A percentile compares a stretch with the other conserved stretches of the same genome.
Conservation (phyloP, 2,888 invertebrate genomes). For the Drosophila prolongata region DNA sequence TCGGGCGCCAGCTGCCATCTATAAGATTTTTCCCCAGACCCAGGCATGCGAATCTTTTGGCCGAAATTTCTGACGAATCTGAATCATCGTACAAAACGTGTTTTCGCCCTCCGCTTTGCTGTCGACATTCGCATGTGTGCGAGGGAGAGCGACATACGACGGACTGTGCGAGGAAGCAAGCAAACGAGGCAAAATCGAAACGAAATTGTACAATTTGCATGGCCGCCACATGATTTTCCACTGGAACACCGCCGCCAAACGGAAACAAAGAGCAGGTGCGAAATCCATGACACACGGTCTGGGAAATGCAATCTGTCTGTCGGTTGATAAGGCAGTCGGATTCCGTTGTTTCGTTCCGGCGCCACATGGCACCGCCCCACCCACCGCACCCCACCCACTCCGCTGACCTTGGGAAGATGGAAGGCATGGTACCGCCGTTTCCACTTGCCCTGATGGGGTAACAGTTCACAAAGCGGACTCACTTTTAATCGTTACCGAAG, state of each 20-base stretch:
- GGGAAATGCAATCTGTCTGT: constrained; percentile 62
- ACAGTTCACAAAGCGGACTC: neutral
- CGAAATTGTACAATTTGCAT: constrained; percentile 33
- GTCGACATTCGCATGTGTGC: constrained; percentile 61
- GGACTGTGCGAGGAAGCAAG: constrained; percentile 31
- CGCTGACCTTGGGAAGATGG: constrained; percentile 27
- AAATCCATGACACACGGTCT: constrained; percentile 62
- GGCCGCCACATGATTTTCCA: constrained; percentile 43
- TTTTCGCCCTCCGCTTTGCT: constrained; percentile 66
- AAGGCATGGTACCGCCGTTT: constrained; percentile 12
- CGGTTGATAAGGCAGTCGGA: constrained; percentile 29
- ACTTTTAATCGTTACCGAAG: neutral
- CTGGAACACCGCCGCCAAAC: constrained; percentile 39
- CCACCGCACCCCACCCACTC: constrained; percentile 16
- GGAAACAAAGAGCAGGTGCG: constrained; percentile 72
- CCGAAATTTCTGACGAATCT: constrained; percentile 24
- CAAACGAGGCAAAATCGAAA: constrained; percentile 35
- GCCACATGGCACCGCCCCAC: constrained; percentile 39
- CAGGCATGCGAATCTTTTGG: constrained; percentile 7
- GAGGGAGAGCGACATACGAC: constrained; percentile 19
- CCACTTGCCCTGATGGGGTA: neutral
- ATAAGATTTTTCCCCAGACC: constrained; percentile 4
- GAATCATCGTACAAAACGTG: constrained; percentile 80
- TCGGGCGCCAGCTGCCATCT: constrained; percentile 7
- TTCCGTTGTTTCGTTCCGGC: constrained; percentile 19